A percentile compares a stretch with the other conserved stretches of the same genome.
Conservation (phyloP, 2,888 invertebrate species). For the Tetragnatha montana region DNA sequence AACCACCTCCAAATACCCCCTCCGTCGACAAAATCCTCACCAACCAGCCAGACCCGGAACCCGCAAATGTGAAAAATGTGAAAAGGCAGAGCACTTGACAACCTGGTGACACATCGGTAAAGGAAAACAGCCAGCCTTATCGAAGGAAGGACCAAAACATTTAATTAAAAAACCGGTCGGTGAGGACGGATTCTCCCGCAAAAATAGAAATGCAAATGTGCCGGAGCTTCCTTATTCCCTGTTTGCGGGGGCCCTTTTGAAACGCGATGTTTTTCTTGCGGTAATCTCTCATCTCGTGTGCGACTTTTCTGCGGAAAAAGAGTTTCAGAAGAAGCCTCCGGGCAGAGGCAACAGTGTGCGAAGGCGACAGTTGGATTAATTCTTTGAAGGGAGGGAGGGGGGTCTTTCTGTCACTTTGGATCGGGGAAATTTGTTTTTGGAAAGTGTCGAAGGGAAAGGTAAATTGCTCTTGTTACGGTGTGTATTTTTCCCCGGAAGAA, state of each 20-base stretch:
- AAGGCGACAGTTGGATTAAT: neutral
- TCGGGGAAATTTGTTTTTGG: neutral
- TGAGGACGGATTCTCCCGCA: neutral
- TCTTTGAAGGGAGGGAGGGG: neutral
- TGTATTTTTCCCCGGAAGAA: too few relatives aligned
- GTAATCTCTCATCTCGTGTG: neutral
- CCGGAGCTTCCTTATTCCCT: neutral
- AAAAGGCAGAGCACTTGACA: too few relatives aligned
- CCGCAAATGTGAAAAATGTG: too few relatives aligned
- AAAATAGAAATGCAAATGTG: constrained; percentile 55
- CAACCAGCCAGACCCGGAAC: too few relatives aligned
- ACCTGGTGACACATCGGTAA: neutral
- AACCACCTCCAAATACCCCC: too few relatives aligned
- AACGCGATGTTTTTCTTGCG: neutral
- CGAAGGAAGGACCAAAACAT: constrained; percentile 19
- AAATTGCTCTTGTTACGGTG: neutral
- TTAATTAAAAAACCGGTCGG: constrained; percentile 52
- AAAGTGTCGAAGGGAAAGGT: neutral
- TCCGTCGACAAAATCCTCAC: too few relatives aligned
- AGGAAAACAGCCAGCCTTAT: constrained; percentile 37
- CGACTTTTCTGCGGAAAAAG: neutral
- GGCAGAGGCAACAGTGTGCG: neutral
- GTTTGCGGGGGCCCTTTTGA: neutral
- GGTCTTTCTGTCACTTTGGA: neutral
- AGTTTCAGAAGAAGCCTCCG: neutral